A percentile compares a stretch with the other conserved stretches of the same genome.
Evolutionary conservation across 2,888 invertebrate genomes (phyloP).

Genomic region (Nowickia ferox): DNA sequence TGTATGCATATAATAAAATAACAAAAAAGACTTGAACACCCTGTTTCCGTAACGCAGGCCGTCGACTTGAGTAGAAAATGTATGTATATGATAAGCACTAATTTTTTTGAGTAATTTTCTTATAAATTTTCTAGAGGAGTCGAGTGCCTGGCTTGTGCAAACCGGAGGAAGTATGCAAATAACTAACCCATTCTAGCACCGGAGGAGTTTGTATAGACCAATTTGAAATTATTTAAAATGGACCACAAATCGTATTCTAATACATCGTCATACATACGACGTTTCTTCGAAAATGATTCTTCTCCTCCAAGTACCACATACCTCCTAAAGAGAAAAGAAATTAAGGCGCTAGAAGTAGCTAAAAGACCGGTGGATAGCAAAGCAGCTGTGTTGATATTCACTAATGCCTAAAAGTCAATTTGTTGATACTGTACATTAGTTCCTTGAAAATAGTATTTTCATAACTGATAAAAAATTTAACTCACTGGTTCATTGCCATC

Average conservation of each 20-base stretch:
- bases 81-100: too few species aligned
- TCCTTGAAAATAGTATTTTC: neutral
- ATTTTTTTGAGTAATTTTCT: too few species aligned
- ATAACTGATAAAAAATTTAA: neutral
- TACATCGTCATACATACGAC: conserved; percentile 42
- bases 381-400: conserved; percentile 78
- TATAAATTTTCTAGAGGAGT: too few species aligned
- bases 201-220: conserved; percentile 77
- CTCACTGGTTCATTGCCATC: conserved; percentile 71
- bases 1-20: neutral
- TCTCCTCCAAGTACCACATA: conserved; percentile 20
- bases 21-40: too few species aligned
- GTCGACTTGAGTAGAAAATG: too few species aligned
- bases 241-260: conserved; percentile 57
- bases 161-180: neutral
- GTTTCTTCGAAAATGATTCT: conserved; percentile 26
- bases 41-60: too few species aligned
- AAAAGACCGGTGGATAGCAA: conserved; percentile 76
- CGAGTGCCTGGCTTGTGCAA: too few species aligned
- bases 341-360: conserved; percentile 74
- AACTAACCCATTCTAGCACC: conserved; percentile 76
- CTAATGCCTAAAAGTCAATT: conserved; percentile 74
- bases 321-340: conserved; percentile 60
- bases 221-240: conserved; percentile 76
- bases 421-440: neutral